phyloP scores from a whole-genome alignment of 2,113 vertebrate species.

The Syrrhaptes paradoxus region DNA sequence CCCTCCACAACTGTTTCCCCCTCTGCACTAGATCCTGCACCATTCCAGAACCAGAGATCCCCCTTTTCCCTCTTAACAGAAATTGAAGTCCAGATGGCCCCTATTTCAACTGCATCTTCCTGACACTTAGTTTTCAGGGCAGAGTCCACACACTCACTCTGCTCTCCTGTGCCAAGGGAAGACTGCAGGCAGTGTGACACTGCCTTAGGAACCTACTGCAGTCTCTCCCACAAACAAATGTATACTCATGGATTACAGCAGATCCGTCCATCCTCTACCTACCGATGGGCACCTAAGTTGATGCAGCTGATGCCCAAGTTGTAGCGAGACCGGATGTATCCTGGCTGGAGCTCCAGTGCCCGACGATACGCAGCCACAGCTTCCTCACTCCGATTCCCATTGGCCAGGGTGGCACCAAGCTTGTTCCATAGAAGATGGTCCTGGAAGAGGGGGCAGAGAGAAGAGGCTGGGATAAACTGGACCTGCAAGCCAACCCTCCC shows the following conservation, averaged over 20 bases:
- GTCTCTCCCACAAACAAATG: neutral
- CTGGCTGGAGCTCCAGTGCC: conserved; percentile 93
- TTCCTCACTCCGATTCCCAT: conserved; percentile 94
- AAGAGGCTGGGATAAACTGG: neutral
- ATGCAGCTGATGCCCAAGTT: conserved; percentile 98
- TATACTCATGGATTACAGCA: neutral
- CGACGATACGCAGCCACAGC: conserved; percentile 92
- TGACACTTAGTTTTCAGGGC: neutral
- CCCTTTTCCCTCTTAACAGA: neutral
- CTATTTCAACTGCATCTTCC: neutral
- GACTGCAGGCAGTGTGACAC: neutral
- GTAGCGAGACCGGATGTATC: conserved; percentile 95
- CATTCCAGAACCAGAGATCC: rapidly evolving
- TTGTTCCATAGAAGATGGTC: conserved; percentile 98
- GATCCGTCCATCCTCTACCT: conserved; percentile 26
- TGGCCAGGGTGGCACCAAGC: conserved; percentile 93
- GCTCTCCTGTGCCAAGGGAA: neutral
- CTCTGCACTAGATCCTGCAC: neutral
- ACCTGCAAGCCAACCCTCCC: neutral
- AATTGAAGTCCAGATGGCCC: neutral
- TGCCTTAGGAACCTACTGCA: rapidly evolving
- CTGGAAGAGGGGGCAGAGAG: conserved; percentile 61
- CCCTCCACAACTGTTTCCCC: neutral
- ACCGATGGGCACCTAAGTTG: conserved; percentile 96
- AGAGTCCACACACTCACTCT: neutral